Evolutionary conservation across 2,113 vertebrate species (phyloP).

Genomic region (Cyphomyrus discorhynchus): DNA sequence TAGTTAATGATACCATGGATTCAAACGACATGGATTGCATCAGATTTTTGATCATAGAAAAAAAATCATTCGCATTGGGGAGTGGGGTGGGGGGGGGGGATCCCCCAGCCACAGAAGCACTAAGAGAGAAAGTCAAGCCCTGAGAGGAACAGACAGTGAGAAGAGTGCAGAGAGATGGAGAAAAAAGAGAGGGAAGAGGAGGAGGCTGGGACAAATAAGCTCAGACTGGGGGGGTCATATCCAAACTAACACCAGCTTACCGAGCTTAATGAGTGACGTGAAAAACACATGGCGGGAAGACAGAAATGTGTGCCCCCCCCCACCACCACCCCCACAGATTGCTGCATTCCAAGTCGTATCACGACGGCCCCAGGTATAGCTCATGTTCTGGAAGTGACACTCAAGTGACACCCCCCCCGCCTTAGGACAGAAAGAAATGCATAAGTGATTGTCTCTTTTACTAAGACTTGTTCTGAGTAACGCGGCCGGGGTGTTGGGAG

Average conservation of each 20-base stretch:
- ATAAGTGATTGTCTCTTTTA: not conserved
- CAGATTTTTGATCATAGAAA: not conserved
- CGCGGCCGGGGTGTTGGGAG: not conserved
- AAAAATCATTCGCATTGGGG: not conserved
- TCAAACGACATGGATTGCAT: not conserved
- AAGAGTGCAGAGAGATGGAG: not conserved
- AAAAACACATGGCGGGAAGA: not conserved
- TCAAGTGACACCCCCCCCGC: not conserved
- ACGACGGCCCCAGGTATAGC: not conserved
- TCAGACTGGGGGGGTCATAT: not conserved
- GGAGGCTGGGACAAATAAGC: not conserved
- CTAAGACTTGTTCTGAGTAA: not conserved
- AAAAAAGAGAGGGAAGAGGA: not conserved
- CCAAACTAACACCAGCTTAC: not conserved
- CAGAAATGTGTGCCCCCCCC: no score
- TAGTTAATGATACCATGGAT: not conserved
- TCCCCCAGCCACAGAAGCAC: not conserved
- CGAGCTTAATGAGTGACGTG: not conserved
- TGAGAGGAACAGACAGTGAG: not conserved
- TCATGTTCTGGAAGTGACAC: not conserved
- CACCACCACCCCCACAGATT: not conserved
- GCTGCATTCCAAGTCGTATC: not conserved
- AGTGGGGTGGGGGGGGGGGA: not conserved
- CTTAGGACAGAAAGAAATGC: not conserved
- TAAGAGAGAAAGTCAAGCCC: not conserved